Conservation (phyloP, 1,140 invertebrate genomes). For the Phymastichus coffea region DNA sequence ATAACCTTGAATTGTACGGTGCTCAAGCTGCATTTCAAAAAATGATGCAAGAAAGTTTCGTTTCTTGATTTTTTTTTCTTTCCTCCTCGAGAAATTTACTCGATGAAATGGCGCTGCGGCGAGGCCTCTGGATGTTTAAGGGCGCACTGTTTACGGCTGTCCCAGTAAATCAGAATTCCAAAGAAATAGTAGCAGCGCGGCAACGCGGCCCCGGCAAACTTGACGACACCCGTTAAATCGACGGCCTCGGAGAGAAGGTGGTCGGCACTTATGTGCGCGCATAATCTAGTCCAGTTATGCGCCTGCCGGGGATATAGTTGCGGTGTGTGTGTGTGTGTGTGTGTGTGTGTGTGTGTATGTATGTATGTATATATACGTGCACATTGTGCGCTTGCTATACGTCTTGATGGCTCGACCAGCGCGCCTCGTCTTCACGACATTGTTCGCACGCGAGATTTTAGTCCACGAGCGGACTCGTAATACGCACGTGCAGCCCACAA, state of each 20-base stretch:
- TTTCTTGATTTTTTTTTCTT: no score
- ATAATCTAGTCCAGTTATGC: slow-evolving; percentile 20
- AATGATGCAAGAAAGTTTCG: no score
- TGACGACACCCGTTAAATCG: slow-evolving; percentile 53
- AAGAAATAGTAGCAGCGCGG: slow-evolving; percentile 18
- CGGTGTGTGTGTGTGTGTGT: no score
- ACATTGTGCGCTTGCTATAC: no score
- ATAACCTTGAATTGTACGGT: no score
- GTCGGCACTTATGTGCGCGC: slow-evolving; percentile 34
- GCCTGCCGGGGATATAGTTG: not conserved
- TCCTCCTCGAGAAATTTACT: no score
- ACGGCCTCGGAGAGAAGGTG: slow-evolving; percentile 23
- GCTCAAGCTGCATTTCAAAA: no score
- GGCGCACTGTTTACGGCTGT: no score
- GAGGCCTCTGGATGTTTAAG: no score
- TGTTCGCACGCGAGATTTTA: slow-evolving; percentile 15
- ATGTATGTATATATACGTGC: no score
- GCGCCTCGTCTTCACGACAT: not conserved
- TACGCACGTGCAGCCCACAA: not conserved
- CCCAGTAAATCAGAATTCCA: slow-evolving; percentile 20
- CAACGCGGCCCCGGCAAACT: slow-evolving; percentile 3
- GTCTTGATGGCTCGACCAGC: slow-evolving; percentile 7
- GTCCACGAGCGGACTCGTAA: slow-evolving; percentile 12
- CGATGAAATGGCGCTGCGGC: no score
- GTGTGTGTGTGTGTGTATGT: no score